Evolutionary conservation across 2,797 vertebrate genomes (phyloP), one percentile per base, ranked within the genome.

Genomic region (Argentina silus): DNA sequence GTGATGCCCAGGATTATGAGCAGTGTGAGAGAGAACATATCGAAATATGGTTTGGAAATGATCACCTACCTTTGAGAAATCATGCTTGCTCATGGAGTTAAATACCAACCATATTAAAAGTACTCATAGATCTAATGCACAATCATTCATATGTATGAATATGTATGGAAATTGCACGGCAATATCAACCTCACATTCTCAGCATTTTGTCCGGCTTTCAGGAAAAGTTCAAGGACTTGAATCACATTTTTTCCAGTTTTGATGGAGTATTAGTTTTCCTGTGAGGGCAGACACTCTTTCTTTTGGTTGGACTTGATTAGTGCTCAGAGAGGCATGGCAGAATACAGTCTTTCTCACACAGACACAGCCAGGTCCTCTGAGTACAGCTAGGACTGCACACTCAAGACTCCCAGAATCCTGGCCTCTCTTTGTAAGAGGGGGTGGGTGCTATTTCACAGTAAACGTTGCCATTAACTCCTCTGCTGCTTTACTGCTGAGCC

Each of bases 351-450:
- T 17, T 4, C 62, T 19, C 43, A 23, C 43, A 72, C 72, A 57
- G 67, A 73, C 70, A 61, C 68, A 50, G 73, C 80, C 11, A 62
- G 69, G 69, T 70, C 67, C 77, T 66, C 77, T 67, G 82, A 81
- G 78, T 76, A 12, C 47, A 36, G 47, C 71, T 55, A 65, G 44
- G 63, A 76, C 67, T 65, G 73, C 67, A 55, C 61, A 73, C 67
- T 63, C 72, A 10, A 71, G 77, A 59, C 48, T 77, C 72, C 76
- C 61, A 55, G 48, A 15, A 75, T 42, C 47, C 56, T 15, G 15
- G 50, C 69, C 59, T 76, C 19, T 56, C 59, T 65, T 75, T 72
- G 70, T 74, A 67, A 78, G 9, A 69, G 60, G 53, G 73, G 76
- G 72, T 59, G 48, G 43, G 70, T 61, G 73, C 67, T 65, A 73